Conservation (phyloP, 2,888 invertebrate species). For the Caenorhabditis wallacei region DNA sequence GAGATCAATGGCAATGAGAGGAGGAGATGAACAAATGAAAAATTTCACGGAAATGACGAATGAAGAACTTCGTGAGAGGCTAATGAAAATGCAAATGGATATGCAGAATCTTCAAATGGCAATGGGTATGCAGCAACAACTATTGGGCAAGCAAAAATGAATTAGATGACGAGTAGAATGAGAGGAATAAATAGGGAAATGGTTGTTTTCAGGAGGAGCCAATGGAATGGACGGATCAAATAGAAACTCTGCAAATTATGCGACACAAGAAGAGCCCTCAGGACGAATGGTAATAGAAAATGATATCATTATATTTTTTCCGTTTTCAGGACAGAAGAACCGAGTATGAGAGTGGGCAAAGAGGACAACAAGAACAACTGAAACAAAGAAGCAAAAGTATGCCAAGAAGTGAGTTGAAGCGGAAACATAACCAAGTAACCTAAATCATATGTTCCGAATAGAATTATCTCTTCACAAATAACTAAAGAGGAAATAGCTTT, state of each 20-base stretch:
- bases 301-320: slow-evolving; percentile 1
- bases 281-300: slow-evolving; percentile 38
- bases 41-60: slow-evolving; percentile 63
- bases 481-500: background rate
- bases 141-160: slow-evolving; percentile 17
- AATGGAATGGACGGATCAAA: slow-evolving; percentile 37
- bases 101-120: slow-evolving; percentile 64
- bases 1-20: slow-evolving; percentile 32
- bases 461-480: background rate
- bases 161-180: slow-evolving; percentile 4
- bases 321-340: slow-evolving; percentile 41
- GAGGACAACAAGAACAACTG: slow-evolving; percentile 38
- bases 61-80: slow-evolving; percentile 60
- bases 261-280: slow-evolving; percentile 34
- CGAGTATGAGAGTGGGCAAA: slow-evolving; percentile 32
- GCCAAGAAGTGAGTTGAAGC: slow-evolving; percentile 67
- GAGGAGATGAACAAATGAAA: slow-evolving; percentile 38
- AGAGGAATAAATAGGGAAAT: slow-evolving; percentile 9
- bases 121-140: slow-evolving; percentile 50
- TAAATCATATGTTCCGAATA: slow-evolving; percentile 15
- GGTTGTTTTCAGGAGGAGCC: slow-evolving; percentile 18
- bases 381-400: slow-evolving; percentile 70
- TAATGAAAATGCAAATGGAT: slow-evolving; percentile 63
- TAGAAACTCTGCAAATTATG: slow-evolving; percentile 37
- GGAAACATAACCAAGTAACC: slow-evolving; percentile 31